A percentile compares a stretch with the other conserved stretches of the same genome.
These are phyloP conservation scores for Pelagia noctiluca DNA, from an alignment of 30 jellyfish, hydroid and myxozoan genomes.

Conservation along the genomic window DNA sequence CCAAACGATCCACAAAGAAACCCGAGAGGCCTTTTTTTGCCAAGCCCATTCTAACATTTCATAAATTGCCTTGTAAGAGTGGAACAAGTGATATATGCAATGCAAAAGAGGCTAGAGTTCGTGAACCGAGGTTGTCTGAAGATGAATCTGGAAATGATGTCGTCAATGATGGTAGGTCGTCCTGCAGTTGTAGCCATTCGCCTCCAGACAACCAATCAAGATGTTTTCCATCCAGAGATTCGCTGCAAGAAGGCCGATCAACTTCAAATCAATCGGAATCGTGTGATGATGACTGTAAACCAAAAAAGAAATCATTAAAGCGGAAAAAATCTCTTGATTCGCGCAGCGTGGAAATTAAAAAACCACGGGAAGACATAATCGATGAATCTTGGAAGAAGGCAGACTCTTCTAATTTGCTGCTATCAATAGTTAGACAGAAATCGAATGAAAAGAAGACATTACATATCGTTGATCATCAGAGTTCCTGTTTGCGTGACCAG, in stretches of 20 bases:
- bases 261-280: not conserved
- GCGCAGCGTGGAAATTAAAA: not conserved
- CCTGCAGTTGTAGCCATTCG: no score
- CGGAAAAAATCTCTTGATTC: not conserved
- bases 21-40: not conserved
- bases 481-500: no score
- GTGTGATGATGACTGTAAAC: not conserved
- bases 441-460: no score
- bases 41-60: not conserved
- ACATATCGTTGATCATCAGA: no score
- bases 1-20: not conserved
- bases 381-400: not conserved
- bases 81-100: not conserved
- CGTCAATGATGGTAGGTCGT: no score
- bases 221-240: not conserved
- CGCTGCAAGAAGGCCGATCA: not conserved
- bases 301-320: not conserved
- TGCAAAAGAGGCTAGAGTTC: not conserved
- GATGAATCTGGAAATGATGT: not conserved
- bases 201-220: not conserved
- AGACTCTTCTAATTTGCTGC: not conserved
- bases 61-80: not conserved
- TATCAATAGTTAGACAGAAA: not conserved
- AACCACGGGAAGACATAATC: not conserved
- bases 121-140: not conserved